These are phyloP conservation scores for Regulus satrapa DNA, from an alignment of 2,113 vertebrate species.

Conservation along the genomic window DNA sequence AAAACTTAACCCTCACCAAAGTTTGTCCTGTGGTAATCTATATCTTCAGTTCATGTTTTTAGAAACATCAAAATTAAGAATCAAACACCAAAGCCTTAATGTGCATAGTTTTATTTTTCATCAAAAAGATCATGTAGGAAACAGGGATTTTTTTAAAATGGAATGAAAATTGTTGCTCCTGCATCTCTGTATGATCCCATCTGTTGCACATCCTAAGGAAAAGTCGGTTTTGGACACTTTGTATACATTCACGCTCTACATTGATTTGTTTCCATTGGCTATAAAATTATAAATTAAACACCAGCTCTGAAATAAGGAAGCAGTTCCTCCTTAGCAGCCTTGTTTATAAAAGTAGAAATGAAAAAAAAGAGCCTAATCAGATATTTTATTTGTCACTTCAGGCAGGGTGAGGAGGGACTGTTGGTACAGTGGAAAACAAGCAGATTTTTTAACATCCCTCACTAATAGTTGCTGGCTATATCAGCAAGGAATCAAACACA, in stretches of 20 bases:
- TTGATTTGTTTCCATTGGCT: slow-evolving; percentile 68
- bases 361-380: slow-evolving; percentile 34
- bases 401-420: neutral
- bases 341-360: slow-evolving; percentile 50
- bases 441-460: neutral
- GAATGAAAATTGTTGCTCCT: neutral
- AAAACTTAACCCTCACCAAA: neutral
- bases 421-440: neutral
- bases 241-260: slow-evolving; percentile 22
- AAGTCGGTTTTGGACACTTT: slow-evolving; percentile 34
- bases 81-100: neutral
- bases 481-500: neutral
- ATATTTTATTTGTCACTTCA: slow-evolving; percentile 46
- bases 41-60: neutral
- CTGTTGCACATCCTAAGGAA: slow-evolving; percentile 24
- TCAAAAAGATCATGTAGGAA: neutral
- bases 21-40: neutral
- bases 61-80: neutral
- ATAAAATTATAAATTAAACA: neutral
- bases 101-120: neutral
- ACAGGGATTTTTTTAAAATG: neutral
- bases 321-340: slow-evolving; percentile 27
- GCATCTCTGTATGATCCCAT: neutral
- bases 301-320: slow-evolving; percentile 40
- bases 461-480: neutral